These are phyloP conservation scores for Panurus biarmicus DNA, from an alignment of 2,113 vertebrate species.

Conservation along the genomic window DNA sequence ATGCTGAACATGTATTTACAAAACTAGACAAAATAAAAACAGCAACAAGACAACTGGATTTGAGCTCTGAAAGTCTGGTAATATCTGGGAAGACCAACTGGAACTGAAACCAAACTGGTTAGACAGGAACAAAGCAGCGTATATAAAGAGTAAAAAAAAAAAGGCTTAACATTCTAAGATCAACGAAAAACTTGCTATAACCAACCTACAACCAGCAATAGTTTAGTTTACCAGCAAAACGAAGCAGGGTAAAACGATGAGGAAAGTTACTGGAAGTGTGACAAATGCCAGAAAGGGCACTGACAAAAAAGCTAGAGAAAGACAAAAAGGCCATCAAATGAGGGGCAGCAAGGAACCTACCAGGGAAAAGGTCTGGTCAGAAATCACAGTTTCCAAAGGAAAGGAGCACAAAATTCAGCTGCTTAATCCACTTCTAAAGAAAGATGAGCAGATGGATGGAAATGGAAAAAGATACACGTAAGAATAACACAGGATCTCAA, in stretches of 20 bases:
- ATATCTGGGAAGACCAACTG: neutral
- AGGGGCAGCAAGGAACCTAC: neutral
- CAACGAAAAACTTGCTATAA: neutral
- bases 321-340: neutral
- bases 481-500: slow-evolving; percentile 1
- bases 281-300: neutral
- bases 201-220: neutral
- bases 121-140: neutral
- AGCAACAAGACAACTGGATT: neutral
- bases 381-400: neutral
- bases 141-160: neutral
- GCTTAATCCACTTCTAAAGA: slow-evolving; percentile 1
- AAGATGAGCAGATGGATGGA: neutral
- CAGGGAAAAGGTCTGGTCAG: neutral
- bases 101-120: neutral
- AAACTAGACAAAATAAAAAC: neutral
- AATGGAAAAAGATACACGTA: neutral
- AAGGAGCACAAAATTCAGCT: neutral
- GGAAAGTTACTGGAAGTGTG: neutral
- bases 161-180: neutral
- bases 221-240: neutral
- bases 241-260: neutral
- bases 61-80: neutral
- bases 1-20: neutral
- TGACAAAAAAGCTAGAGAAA: neutral